Evolutionary conservation across 2,888 invertebrate species (phyloP), one percentile per base, ranked within the genome.

Genomic region (Sclerodermus sp.): DNA sequence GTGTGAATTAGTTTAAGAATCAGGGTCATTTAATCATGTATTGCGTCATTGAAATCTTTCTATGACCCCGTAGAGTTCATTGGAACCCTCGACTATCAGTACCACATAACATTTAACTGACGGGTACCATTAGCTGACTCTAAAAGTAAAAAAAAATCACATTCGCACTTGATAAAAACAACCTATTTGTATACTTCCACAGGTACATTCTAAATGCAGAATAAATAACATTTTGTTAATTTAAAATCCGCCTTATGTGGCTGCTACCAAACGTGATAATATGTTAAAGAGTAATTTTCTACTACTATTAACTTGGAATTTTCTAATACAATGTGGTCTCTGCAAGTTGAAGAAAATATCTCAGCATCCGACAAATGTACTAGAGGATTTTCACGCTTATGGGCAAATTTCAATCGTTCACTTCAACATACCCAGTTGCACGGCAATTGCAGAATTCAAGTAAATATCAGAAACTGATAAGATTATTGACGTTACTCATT

Each of bases 331-430:
- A 30, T 57, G 55, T 52, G 63, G 66, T 53, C 51, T 62, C 18
- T 68, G 64, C 47, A 67, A 69, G 41, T 49, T 70, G 16, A 62
- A 68, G 47, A 72, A 61, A 47, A 60, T 76, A 46, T 68, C 80
- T 4, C 76, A 80, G 36, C 73, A 80, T 55, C 81, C 82, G 53
- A 74, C 79, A 45, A 82, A 82, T 56, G 72, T 79, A 10, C 71
- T 83, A 32, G 74, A 77, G 42, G 82, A 82, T 60, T 84, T 81
- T 57, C 78, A 79, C 42, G 80, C 83, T 14, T 85, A 84, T 64
- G 82, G 83, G 64, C 83, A 85, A 71, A 82, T 84, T 29, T 81
- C 84, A 29, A 80, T 85, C 51, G 73, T 84, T 45, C 84, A 84
- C 67, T 85, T 83, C 75, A 77, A 78, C 46, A 77, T 85, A 34